Evolutionary conservation across 2,888 invertebrate genomes (phyloP), one percentile per base, ranked within the genome.

Genomic region (Lordiphosa fenestrarum): DNA sequence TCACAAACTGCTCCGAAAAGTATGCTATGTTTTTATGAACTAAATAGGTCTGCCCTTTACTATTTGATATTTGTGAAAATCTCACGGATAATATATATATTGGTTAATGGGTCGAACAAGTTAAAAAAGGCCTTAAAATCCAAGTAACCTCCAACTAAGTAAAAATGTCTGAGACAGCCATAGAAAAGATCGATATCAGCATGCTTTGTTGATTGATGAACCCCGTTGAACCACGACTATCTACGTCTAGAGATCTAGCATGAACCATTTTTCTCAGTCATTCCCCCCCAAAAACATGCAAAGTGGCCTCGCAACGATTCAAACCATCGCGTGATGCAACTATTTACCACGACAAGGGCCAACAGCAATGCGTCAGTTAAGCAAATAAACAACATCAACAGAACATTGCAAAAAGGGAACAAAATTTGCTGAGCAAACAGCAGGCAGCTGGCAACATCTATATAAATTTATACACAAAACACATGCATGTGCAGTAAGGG

Each of bases 391-490:
- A 82, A 66, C 58, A 71, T 57, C 42, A 71, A 57, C 69, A 47
- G 42, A 9, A 42, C 25, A 38, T 21, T 21, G n/a, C 15, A 15
- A 65, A 71, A 70, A 68, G 57, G 65, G 61, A 63, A 56, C 51
- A 69, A 71, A 77, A 84, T 77, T 77, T 71, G 78, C 78, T 51
- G 53, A 74, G 74, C 71, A 77, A 84, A 77, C 71, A 77, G 49
- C 49, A 50, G 25, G 15, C 39, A 15, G 38, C 38, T 25, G 47
- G 67, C 58, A 68, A 81, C 71, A 55, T 66, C 84, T 69, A 74
- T 82, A 74, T 73, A 82, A 77, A 77, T 81, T 77, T 77, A 84
- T 84, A 84, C 82, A 64, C 78, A 72, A 69, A 78, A 77, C 84
- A 73, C 71, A 84, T 66, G 76, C 73, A 78, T 25, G 23, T 25